phyloP scores from a whole-genome alignment of 1,140 invertebrate genomes.

The Lordiphosa clarofinis region DNA sequence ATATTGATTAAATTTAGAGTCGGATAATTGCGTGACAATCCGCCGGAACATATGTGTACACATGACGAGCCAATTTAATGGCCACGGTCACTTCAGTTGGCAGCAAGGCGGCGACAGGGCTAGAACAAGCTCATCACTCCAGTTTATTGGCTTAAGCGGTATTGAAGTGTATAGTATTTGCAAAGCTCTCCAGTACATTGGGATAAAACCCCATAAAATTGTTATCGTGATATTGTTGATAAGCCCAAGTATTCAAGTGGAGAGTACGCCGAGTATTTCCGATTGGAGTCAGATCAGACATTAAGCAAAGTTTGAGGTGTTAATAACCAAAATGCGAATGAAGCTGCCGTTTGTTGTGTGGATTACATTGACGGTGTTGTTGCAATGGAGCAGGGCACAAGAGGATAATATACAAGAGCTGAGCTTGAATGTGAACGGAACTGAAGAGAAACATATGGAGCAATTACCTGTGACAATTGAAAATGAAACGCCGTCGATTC shows the following conservation, averaged over 20 bases:
- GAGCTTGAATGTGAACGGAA: constrained; percentile 7
- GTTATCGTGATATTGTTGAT: constrained; percentile 33
- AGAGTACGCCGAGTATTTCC: not conserved
- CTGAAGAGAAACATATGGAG: not conserved
- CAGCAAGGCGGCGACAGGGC: constrained; percentile 25
- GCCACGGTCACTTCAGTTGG: constrained; percentile 37
- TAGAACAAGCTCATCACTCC: constrained; percentile 15
- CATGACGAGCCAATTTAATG: constrained; percentile 42
- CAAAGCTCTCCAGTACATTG: constrained; percentile 23
- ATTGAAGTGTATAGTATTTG: constrained; percentile 32
- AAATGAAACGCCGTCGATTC: not conserved
- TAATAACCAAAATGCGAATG: constrained; percentile 25
- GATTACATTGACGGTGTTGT: constrained; percentile 25
- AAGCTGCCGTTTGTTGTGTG: constrained; percentile 21
- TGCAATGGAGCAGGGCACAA: constrained; percentile 29
- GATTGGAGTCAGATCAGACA: constrained; percentile 11
- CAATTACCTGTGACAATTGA: not conserved
- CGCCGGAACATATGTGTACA: constrained; percentile 34
- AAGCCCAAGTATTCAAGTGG: constrained; percentile 20
- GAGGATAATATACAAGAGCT: constrained; percentile 17
- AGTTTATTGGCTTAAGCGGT: not conserved
- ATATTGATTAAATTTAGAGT: constrained; percentile 66
- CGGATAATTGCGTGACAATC: constrained; percentile 74
- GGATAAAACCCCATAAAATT: constrained; percentile 21
- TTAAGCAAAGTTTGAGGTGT: constrained; percentile 8